Evolutionary conservation across 1,140 invertebrate species (phyloP), one percentile per base, ranked within the genome.

Genomic region (Trypoxylus dichotomus): DNA sequence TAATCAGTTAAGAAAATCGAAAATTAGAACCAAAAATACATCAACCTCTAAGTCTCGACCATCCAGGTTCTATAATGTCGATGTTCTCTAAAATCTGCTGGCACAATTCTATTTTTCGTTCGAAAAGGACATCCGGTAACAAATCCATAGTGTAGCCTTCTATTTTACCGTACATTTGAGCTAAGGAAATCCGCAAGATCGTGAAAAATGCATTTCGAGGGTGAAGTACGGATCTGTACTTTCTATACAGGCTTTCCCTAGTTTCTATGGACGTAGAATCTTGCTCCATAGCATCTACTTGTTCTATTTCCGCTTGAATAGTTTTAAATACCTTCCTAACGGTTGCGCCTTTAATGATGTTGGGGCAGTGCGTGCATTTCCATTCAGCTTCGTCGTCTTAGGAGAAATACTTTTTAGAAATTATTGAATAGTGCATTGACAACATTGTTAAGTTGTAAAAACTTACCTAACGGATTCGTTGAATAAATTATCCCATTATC

Each of bases 61-160:
- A 87, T 19, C 94, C 94, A 0, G 94, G 94, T 78, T 94, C 92
- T 42, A 96, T 89, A 11, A 93, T 86, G 81, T 94, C 89, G 0
- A 95, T 86, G 25, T 94, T 89, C 32, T 89, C 87, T 10, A 96
- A 85, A 0, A 95, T 83, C 13, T 92, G 86, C 7, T 89, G 87
- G 79, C 94, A 95, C 68, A 94, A 87, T 3, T 93, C 91, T 0
- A 91, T 88, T 87, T 96, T 96, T 32, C 93, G 88, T 83, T 95
- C 91, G 37, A 95, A 86, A 75, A 93, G 86, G 2, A 93, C 82
- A 83, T 93, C 90, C 0, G 92, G 90, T 68, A 95, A 85, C 81
- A 95, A 91, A 76, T 93, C 91, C 75, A 94, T 86, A 24, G 89
- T 86, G 82, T 93, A 95, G 29, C 91, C 93, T 71, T 91, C 88